Base-by-base conservation (phyloP, 2,888 invertebrate genomes). In the Leistus spinibarbis region DNA sequence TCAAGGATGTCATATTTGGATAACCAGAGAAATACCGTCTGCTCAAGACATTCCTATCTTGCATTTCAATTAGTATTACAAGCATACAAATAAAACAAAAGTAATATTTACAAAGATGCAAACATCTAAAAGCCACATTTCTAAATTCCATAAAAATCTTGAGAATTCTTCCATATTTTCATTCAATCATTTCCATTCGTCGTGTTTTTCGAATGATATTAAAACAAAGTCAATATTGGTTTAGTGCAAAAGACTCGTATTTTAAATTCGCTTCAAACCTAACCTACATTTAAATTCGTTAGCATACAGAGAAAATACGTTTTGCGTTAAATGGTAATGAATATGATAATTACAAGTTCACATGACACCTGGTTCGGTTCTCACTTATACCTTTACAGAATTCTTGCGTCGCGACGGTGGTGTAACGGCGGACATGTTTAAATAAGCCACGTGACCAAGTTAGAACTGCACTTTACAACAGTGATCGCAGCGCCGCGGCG, bases 401-500 rank as follows among this genome's bases (percentile, higher is more conserved):
- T 13, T 13, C 64, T 40, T 40, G 40, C 40, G n/a, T n/a, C 13
- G 10, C 57, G 57, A 4, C 16, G 19, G 16, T 57, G 57, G 40
- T 13, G 40, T 40, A 40, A 63, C 5, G n/a, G 17, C 22, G 7
- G 22, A 20, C 56, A 66, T 72, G 66, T 72, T 65, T 65, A 72
- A 56, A 56, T 72, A 24, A 66, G 65, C 72, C 65, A 66, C 66
- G 65, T 72, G 72, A 27, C 70, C 16, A 72, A 72, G 54, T 66
- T 72, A 17, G 40, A 72, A 72, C 40, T 65, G 72, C 65, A 56
- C 62, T 71, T 71, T 63, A 62, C 60, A 60, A 60, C 60, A 60
- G 60, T 22, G 19, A 63, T 22, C 7, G 23, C 23, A 22, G n/a
- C 22, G 20, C 7, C 20, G 9, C 19, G 20, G 62, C 20, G 16